Evolutionary conservation across 2,888 invertebrate species (phyloP).

Genomic region (Pocota personata): DNA sequence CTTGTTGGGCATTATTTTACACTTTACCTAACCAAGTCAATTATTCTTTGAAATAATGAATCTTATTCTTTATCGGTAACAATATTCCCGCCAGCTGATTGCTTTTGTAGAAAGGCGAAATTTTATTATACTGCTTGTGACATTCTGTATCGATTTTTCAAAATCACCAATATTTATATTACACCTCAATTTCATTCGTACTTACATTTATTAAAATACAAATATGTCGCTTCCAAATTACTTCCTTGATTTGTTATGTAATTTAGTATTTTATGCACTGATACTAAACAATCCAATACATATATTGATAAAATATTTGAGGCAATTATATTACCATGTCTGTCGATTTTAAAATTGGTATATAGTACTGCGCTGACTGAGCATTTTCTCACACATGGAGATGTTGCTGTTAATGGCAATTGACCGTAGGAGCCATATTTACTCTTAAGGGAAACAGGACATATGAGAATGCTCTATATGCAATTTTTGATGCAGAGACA

Average conservation of each 20-base stretch:
- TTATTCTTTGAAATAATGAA: too few relatives aligned
- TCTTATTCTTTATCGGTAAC: too few relatives aligned
- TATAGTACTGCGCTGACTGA: not conserved
- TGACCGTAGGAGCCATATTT: not conserved
- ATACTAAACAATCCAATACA: not conserved
- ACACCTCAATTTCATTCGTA: not conserved
- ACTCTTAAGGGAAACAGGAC: not conserved
- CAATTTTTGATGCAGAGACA: not conserved
- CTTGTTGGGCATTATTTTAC: too few relatives aligned
- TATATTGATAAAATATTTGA: not conserved
- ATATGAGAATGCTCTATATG: not conserved
- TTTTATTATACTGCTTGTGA: too few relatives aligned
- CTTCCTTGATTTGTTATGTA: not conserved
- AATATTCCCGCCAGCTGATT: too few relatives aligned
- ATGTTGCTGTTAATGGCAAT: not conserved
- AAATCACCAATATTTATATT: not conserved
- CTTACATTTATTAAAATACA: slow-evolving; percentile 1
- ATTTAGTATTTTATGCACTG: not conserved
- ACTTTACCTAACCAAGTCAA: too few relatives aligned
- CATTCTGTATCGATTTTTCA: not conserved
- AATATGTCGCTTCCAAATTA: not conserved
- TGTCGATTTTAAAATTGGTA: not conserved
- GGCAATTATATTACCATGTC: not conserved
- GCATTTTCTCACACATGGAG: not conserved
- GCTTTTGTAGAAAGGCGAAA: too few relatives aligned